phyloP scores from a whole-genome alignment of 2,797 vertebrate species.

The Eulemur rubriventer region DNA sequence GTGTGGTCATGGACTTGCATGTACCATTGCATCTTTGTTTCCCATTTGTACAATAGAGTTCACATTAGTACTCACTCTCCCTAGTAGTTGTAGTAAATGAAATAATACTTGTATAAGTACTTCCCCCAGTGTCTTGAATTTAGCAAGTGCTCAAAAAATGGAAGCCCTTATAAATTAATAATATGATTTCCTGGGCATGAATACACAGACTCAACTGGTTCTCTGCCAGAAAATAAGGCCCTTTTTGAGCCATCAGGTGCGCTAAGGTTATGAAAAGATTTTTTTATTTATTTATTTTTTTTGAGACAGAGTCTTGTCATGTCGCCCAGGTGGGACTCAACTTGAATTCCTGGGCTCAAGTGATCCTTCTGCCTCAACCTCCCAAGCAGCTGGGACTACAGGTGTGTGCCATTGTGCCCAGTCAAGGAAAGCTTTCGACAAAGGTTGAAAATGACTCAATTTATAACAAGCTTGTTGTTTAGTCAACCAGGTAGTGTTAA shows the following conservation, averaged over 20 bases:
- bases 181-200: neutral
- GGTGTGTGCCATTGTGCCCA: too few relatives aligned
- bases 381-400: too few relatives aligned
- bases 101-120: neutral
- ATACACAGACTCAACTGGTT: neutral
- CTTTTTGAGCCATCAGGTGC: neutral
- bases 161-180: neutral
- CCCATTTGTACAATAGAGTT: neutral
- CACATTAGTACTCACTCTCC: neutral
- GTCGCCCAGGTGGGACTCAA: too few relatives aligned
- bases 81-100: neutral
- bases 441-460: slow-evolving; percentile 14
- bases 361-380: too few relatives aligned
- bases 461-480: neutral
- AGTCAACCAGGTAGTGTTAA: neutral
- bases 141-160: neutral
- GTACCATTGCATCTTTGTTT: neutral
- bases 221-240: neutral
- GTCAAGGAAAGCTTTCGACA: neutral
- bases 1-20: neutral
- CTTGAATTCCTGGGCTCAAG: too few relatives aligned
- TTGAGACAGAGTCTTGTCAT: too few relatives aligned
- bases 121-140: slow-evolving; percentile 9
- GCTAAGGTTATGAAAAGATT: neutral
- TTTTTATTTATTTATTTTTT: too few relatives aligned